These are phyloP conservation scores for Muschampia plurimacula DNA, from an alignment of 2,888 invertebrate genomes.

Conservation along the genomic window DNA sequence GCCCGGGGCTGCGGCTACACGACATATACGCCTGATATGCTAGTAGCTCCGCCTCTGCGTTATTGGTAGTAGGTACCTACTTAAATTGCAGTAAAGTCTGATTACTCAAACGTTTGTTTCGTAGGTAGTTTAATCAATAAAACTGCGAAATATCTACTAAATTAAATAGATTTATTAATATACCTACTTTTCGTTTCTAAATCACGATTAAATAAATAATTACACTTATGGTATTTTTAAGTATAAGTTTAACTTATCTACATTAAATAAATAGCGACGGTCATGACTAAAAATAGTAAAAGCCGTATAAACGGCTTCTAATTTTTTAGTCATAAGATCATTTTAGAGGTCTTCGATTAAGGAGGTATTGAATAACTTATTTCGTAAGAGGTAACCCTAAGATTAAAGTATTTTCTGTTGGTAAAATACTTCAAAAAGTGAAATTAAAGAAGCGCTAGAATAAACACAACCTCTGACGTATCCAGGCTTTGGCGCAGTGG, in stretches of 20 bases:
- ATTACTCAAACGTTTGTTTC: too few relatives aligned
- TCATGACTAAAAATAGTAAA: constrained; percentile 81
- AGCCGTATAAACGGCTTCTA: constrained; percentile 54
- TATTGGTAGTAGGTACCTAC: too few relatives aligned
- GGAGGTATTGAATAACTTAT: constrained; percentile 15
- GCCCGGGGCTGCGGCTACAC: too few relatives aligned
- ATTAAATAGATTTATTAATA: neutral
- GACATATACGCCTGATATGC: too few relatives aligned
- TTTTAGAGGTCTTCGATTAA: constrained; percentile 18
- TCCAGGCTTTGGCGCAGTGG: too few relatives aligned
- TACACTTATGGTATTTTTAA: constrained; percentile 1
- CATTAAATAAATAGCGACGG: constrained; percentile 52
- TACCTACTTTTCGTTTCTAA: neutral
- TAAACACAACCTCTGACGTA: too few relatives aligned
- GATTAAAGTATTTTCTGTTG: constrained; percentile 1
- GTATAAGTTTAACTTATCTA: constrained; percentile 13
- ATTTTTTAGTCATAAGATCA: constrained; percentile 83
- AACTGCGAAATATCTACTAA: neutral
- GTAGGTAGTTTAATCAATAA: neutral
- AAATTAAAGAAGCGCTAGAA: too few relatives aligned
- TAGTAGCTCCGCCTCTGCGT: too few relatives aligned
- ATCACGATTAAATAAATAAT: constrained; percentile 17
- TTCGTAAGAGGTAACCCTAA: constrained; percentile 13
- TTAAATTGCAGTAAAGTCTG: too few relatives aligned
- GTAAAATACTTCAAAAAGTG: neutral